Conservation (phyloP, 2,797 vertebrate species). For the Spinibarbus caldwelli region DNA sequence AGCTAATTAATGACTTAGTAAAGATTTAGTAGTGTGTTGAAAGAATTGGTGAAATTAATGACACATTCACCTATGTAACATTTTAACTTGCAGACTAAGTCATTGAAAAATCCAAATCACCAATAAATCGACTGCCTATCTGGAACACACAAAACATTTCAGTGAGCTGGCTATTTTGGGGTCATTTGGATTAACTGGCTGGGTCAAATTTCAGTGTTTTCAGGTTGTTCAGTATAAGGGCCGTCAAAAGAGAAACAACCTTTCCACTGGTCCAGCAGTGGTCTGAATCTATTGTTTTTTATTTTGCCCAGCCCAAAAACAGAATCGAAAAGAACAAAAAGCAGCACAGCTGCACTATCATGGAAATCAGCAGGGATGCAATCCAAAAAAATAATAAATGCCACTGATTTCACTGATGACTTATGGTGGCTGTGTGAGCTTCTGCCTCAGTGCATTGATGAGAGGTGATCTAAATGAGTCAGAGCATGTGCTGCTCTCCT, state of each 20-base stretch:
- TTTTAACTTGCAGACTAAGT: no score
- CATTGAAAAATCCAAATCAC: not conserved
- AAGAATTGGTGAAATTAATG: not conserved
- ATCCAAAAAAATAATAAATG: slow-evolving; percentile 28
- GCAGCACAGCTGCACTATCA: slow-evolving; percentile 15
- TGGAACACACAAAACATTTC: not conserved
- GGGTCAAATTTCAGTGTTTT: not conserved
- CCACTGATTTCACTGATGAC: slow-evolving; percentile 38
- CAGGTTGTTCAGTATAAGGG: not conserved
- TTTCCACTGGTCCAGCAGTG: not conserved
- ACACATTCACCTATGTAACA: no score
- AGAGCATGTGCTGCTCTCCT: slow-evolving; percentile 34
- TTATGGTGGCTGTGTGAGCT: slow-evolving; percentile 20
- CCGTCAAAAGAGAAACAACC: not conserved
- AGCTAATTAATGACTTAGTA: no score
- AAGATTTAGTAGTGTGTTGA: no score
- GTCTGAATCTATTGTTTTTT: not conserved
- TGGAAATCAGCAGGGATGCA: slow-evolving; percentile 36
- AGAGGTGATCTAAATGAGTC: slow-evolving; percentile 43
- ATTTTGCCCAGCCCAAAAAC: not conserved
- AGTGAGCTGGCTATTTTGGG: not conserved
- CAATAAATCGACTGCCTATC: not conserved
- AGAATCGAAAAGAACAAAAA: slow-evolving; percentile 11
- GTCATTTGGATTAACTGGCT: not conserved
- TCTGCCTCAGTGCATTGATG: slow-evolving; percentile 25